These are phyloP conservation scores for Gnathonemus longibarbis DNA, from an alignment of 2,113 vertebrate species.

Conservation along the genomic window DNA sequence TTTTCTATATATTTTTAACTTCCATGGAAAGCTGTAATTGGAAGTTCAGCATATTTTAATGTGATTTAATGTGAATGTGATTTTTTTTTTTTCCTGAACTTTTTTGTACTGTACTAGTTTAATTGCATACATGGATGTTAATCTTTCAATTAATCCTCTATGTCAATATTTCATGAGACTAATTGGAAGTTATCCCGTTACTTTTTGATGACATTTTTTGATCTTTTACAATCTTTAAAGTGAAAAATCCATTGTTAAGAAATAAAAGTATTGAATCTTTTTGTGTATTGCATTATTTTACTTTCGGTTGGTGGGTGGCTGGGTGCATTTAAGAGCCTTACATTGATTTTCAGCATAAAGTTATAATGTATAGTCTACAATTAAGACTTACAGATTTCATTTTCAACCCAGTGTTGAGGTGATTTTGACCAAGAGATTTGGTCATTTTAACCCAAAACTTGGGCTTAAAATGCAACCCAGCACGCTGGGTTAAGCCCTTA, in stretches of 20 bases:
- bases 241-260: background rate
- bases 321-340: background rate
- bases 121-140: background rate
- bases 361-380: background rate
- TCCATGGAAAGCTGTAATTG: background rate
- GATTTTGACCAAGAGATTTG: background rate
- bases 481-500: background rate
- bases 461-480: no score
- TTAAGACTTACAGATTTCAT: background rate
- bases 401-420: background rate
- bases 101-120: background rate
- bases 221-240: background rate
- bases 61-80: background rate
- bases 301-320: background rate
- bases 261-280: background rate
- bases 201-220: no score
- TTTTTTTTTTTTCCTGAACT: no score
- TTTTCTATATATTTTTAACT: no score
- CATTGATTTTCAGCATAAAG: background rate
- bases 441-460: background rate
- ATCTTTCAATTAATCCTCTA: constrained; percentile 5
- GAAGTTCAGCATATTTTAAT: background rate
- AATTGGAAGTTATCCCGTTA: background rate
- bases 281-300: background rate
- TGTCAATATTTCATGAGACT: background rate